Conservation (phyloP, 2,888 invertebrate species). For the Laspeyria flexula region DNA sequence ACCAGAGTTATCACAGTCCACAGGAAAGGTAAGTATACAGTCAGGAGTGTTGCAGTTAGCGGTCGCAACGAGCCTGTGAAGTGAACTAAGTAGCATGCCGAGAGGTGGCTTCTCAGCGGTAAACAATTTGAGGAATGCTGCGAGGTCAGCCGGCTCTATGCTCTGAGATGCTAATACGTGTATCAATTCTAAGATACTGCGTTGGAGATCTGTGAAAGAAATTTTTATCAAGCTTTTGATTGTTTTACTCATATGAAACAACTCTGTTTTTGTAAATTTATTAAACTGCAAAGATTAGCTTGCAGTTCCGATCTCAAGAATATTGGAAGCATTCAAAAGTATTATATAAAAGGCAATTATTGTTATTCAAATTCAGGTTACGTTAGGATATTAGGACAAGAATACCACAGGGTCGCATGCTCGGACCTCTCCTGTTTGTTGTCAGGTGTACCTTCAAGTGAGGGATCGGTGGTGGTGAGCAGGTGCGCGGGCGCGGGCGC, state of each 20-base stretch:
- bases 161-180: conserved; percentile 82
- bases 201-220: conserved; percentile 85
- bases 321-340: no score
- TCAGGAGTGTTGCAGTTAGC: conserved; percentile 80
- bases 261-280: neutral
- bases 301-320: no score
- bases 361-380: no score
- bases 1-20: conserved; percentile 48
- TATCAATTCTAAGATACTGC: conserved; percentile 88
- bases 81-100: conserved; percentile 76
- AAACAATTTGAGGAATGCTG: conserved; percentile 86
- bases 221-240: neutral
- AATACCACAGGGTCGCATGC: neutral
- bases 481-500: conserved; percentile 45
- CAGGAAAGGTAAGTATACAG: conserved; percentile 85
- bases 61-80: conserved; percentile 69
- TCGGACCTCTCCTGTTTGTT: neutral
- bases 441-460: conserved; percentile 48
- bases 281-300: no score
- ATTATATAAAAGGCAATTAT: no score
- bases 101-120: conserved; percentile 86
- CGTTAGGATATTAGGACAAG: neutral
- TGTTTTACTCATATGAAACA: neutral
- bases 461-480: conserved; percentile 27
- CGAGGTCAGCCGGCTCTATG: conserved; percentile 83